Evolutionary conservation across 2,888 invertebrate species (phyloP).

Genomic region (Xestia ashworthii): DNA sequence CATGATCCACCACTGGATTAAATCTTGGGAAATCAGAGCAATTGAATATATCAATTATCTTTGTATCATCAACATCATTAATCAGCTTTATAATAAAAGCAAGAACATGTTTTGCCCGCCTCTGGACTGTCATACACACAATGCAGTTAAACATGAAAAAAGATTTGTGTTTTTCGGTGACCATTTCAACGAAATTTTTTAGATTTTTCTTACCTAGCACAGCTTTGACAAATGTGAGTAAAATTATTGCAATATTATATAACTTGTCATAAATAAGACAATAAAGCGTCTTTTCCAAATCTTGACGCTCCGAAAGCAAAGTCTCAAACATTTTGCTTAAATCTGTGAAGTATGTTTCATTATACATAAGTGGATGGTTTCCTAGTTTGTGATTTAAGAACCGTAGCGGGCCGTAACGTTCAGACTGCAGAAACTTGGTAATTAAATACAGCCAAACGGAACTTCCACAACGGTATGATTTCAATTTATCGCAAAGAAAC

Average conservation of each 20-base stretch:
- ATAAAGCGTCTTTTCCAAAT: not conserved
- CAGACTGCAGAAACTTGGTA: constrained; percentile 25
- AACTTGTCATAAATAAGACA: not conserved
- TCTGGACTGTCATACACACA: constrained; percentile 20
- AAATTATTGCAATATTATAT: constrained; percentile 1
- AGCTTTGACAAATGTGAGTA: constrained; percentile 22
- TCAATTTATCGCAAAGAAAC: constrained; percentile 41
- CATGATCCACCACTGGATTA: constrained; percentile 22
- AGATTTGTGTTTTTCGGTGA: not conserved
- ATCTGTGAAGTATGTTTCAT: constrained; percentile 6
- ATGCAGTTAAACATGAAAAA: constrained; percentile 4
- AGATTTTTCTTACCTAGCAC: constrained; percentile 16
- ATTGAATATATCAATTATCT: constrained; percentile 34
- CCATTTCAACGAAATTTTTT: constrained; percentile 9
- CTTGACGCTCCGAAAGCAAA: constrained; percentile 10
- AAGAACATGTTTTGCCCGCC: constrained; percentile 7
- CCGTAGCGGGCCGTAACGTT: constrained; percentile 25
- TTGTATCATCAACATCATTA: constrained; percentile 25
- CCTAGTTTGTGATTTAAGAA: constrained; percentile 45
- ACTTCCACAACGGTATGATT: constrained; percentile 13
- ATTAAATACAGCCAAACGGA: constrained; percentile 43
- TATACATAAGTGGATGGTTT: constrained; percentile 20
- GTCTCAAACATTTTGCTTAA: constrained; percentile 9
- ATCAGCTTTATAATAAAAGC: constrained; percentile 19
- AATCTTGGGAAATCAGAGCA: constrained; percentile 46